A percentile compares a stretch with the other conserved stretches of the same genome.
Conservation (phyloP, 30 jellyfish, hydroid and myxozoan species). For the Aurelia aurita complex sp. Pacific region DNA sequence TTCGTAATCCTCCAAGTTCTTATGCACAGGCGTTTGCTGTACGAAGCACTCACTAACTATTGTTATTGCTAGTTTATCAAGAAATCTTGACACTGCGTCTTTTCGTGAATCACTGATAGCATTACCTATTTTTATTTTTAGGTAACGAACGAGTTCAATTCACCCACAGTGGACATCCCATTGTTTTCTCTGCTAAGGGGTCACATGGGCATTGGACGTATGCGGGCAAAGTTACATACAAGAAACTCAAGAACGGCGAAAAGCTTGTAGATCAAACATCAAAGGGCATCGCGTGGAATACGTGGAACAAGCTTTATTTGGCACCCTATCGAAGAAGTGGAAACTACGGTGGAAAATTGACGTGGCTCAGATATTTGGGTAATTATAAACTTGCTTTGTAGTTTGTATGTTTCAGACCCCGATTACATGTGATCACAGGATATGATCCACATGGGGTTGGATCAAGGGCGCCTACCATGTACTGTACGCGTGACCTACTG, state of each 20-base stretch:
- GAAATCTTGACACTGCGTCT: neutral
- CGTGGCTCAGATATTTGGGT: slow-evolving; percentile 23
- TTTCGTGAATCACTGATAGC: neutral
- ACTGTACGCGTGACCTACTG: no score
- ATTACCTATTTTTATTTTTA: neutral
- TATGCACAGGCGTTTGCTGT: no score
- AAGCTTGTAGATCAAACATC: slow-evolving; percentile 24
- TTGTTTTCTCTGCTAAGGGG: slow-evolving; percentile 29
- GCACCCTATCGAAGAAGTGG: slow-evolving; percentile 1
- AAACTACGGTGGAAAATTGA: slow-evolving; percentile 11
- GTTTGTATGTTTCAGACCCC: no score
- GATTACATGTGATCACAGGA: no score
- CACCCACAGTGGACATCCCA: neutral
- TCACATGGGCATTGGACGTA: no score
- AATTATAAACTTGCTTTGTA: no score
- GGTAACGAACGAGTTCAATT: neutral
- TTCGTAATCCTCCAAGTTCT: no score
- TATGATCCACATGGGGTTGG: no score
- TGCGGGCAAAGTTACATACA: neutral
- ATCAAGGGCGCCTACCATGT: no score
- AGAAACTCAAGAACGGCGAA: slow-evolving; percentile 20
- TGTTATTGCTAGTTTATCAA: no score
- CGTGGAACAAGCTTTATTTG: slow-evolving; percentile 29
- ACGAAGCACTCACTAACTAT: no score
- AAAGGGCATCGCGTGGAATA: neutral